Evolutionary conservation across 2,888 invertebrate species (phyloP), one percentile per base, ranked within the genome.

Genomic region (Arge pagana): DNA sequence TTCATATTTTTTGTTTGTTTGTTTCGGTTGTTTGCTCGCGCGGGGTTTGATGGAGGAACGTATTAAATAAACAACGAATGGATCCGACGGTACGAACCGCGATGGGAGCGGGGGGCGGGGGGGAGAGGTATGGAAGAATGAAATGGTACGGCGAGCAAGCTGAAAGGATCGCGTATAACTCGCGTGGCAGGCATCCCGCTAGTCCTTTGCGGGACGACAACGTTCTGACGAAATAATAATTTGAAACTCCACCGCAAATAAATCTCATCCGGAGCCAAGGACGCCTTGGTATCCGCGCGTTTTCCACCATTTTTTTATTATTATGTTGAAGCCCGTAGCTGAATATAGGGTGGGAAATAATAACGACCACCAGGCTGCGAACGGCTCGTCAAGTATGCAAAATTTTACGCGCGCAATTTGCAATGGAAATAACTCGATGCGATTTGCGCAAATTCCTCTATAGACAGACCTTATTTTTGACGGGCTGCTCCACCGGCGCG

Each of bases 341-440:
- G n/a, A 33, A 23, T 23, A 31, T 15, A 23, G 33, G 45, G 23
- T 21, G 8, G 45, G 15, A 45, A 45, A 33, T 33, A 45, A 35
- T 18, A 37, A 37, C 37, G 45, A 11, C 18, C 24, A 15, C 15
- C 31, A n/a, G 8, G 19, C 18, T n/a, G 23, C 33, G 15, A 23
- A 11, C 21, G 13, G 33, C 45, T 45, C 31, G 33, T 45, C 45
- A 45, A 45, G 45, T 33, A 45, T 45, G 45, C 45, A 45, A 45
- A 45, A 23, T 33, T 45, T 45, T 33, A 10, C 31, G n/a, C 21
- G 3, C 15, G 24, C 40, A 40, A 40, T 45, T 31, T 31, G 33
- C 33, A 33, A 33, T 33, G 31, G 43, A 45, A 45, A 45, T 45
- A 33, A 42, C 19, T 42, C 42, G 30, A 11, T 30, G 24, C n/a